phyloP scores from a whole-genome alignment of 1,140 invertebrate genomes.

The Rhopalosiphum padi region DNA sequence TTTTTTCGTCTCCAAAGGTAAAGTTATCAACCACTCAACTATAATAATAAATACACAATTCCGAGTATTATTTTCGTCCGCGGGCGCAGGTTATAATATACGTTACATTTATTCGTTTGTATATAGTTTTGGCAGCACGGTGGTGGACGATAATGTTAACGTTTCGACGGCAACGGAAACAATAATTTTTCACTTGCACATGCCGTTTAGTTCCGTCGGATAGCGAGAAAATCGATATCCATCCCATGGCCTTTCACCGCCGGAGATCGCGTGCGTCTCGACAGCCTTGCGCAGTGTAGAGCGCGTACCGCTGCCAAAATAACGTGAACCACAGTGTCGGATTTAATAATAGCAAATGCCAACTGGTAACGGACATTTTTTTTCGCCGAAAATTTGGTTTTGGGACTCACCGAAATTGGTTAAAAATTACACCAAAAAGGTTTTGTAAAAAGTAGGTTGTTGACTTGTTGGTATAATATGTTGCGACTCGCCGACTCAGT shows the following conservation, averaged over 20 bases:
- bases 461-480: no score
- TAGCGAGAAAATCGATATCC: neutral
- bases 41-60: neutral
- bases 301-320: neutral
- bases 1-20: neutral
- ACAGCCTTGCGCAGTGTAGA: neutral
- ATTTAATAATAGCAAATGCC: no score
- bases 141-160: neutral
- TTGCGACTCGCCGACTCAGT: no score
- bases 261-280: neutral
- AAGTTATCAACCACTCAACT: neutral
- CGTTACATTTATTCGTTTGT: no score
- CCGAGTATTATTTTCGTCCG: neutral
- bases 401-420: no score
- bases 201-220: no score
- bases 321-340: neutral
- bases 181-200: neutral
- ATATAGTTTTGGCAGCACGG: neutral
- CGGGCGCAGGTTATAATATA: no score
- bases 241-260: neutral
- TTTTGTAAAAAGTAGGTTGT: no score
- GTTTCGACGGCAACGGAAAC: neutral
- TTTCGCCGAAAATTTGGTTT: no score
- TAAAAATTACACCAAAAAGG: no score
- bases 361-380: neutral